These are phyloP conservation scores for Spisula solida DNA, from an alignment of 2,888 invertebrate species.

Conservation along the genomic window DNA sequence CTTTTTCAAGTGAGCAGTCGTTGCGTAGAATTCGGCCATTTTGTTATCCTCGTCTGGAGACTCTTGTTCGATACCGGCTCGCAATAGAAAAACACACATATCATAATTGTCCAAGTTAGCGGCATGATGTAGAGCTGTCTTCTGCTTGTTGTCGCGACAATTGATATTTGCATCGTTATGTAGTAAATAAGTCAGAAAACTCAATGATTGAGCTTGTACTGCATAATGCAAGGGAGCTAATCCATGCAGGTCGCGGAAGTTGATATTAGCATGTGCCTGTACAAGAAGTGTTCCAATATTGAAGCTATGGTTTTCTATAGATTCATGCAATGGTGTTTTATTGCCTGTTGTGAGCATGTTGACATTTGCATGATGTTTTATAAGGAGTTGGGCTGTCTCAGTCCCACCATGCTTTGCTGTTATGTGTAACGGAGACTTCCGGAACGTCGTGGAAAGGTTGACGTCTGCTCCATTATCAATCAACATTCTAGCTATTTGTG, in stretches of 20 bases:
- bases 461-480: slow-evolving; percentile 82
- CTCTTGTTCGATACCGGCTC: slow-evolving; percentile 74
- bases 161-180: slow-evolving; percentile 77
- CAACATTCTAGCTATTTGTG: slow-evolving; percentile 76
- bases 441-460: slow-evolving; percentile 80
- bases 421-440: slow-evolving; percentile 81
- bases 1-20: slow-evolving; percentile 49
- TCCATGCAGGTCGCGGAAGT: slow-evolving; percentile 81
- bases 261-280: slow-evolving; percentile 77
- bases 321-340: slow-evolving; percentile 80
- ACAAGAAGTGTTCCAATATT: slow-evolving; percentile 75
- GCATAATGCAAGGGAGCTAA: slow-evolving; percentile 80
- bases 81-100: slow-evolving; percentile 72
- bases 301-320: slow-evolving; percentile 74
- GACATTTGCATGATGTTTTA: slow-evolving; percentile 77
- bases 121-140: slow-evolving; percentile 80
- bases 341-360: slow-evolving; percentile 79
- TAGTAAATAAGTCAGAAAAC: slow-evolving; percentile 74
- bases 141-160: slow-evolving; percentile 77
- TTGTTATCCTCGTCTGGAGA: slow-evolving; percentile 76
- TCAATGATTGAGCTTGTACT: slow-evolving; percentile 69
- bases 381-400: slow-evolving; percentile 74
- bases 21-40: slow-evolving; percentile 74
- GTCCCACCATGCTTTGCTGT: slow-evolving; percentile 75
- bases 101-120: slow-evolving; percentile 69